Evolutionary conservation across 2,113 vertebrate genomes (phyloP).

Genomic region (Turdus rufiventris): DNA sequence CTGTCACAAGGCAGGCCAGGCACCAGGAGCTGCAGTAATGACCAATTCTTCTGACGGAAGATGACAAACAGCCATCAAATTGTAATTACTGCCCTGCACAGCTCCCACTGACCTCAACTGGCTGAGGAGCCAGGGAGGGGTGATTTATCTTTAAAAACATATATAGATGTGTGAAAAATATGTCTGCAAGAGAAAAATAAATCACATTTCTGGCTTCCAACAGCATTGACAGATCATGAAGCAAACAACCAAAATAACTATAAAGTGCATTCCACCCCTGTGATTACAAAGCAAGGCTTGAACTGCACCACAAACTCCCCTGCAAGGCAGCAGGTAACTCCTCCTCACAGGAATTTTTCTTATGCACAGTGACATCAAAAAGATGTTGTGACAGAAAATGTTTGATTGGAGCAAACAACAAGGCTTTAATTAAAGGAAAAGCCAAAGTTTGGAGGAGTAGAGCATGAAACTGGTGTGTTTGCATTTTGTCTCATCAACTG

Average conservation of each 20-base stretch:
- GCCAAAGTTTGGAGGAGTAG: neutral
- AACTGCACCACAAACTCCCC: neutral
- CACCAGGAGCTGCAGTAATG: neutral
- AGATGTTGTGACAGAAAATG: neutral
- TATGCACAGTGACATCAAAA: neutral
- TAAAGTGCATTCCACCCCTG: neutral
- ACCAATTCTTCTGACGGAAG: neutral
- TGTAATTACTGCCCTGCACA: neutral
- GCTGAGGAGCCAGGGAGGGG: neutral
- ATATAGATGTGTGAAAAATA: neutral
- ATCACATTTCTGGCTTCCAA: neutral
- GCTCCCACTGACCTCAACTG: neutral
- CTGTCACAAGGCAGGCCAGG: neutral
- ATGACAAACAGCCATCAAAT: neutral
- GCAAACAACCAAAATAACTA: neutral
- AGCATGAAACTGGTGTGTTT: neutral
- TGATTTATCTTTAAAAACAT: neutral
- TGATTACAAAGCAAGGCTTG: neutral
- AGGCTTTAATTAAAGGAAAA: neutral
- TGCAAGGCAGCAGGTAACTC: neutral
- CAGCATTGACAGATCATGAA: neutral
- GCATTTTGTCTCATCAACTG: neutral
- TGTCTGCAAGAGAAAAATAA: neutral
- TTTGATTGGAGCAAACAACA: neutral
- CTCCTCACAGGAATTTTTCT: neutral